phyloP scores from a whole-genome alignment of 2,888 invertebrate species.

The Nemurella pictetii region DNA sequence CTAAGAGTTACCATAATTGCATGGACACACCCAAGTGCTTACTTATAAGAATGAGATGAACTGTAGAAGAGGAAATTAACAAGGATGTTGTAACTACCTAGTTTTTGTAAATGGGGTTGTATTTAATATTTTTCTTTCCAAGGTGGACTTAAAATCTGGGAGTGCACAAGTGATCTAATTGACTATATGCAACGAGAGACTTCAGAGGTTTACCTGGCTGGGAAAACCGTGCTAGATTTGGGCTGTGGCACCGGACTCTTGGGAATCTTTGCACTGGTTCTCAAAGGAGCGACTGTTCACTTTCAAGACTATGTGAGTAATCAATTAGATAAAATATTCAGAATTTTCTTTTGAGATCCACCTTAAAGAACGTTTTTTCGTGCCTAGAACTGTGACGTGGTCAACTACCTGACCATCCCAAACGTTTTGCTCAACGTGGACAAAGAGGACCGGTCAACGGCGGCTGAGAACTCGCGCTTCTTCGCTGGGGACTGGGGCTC shows the following conservation, averaged over 20 bases:
- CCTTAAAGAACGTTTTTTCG: conserved; percentile 36
- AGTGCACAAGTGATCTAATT: conserved; percentile 83
- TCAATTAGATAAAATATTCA: too few species aligned
- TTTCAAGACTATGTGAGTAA: conserved; percentile 93
- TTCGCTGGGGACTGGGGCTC: conserved; percentile 75
- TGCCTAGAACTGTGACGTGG: conserved; percentile 82
- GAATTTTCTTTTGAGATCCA: conserved; percentile 11
- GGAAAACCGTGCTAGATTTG: conserved; percentile 75
- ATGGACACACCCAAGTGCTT: background rate
- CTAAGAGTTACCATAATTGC: too few species aligned
- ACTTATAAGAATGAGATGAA: background rate
- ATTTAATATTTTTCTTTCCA: conserved; percentile 46
- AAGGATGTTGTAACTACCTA: background rate
- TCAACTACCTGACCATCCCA: conserved; percentile 77
- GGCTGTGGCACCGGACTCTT: conserved; percentile 92
- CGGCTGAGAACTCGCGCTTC: conserved; percentile 53
- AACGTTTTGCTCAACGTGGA: conserved; percentile 72
- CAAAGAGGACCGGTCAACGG: conserved; percentile 50
- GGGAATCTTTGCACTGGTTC: conserved; percentile 74
- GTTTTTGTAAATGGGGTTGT: background rate
- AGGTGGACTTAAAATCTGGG: conserved; percentile 97
- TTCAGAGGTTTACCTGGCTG: conserved; percentile 52
- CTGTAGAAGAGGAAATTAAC: background rate
- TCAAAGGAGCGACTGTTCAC: conserved; percentile 67
- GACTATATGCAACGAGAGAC: conserved; percentile 59